Base-by-base conservation (phyloP, 2,797 vertebrate genomes). In the Oryzias dopingdopingensis region DNA sequence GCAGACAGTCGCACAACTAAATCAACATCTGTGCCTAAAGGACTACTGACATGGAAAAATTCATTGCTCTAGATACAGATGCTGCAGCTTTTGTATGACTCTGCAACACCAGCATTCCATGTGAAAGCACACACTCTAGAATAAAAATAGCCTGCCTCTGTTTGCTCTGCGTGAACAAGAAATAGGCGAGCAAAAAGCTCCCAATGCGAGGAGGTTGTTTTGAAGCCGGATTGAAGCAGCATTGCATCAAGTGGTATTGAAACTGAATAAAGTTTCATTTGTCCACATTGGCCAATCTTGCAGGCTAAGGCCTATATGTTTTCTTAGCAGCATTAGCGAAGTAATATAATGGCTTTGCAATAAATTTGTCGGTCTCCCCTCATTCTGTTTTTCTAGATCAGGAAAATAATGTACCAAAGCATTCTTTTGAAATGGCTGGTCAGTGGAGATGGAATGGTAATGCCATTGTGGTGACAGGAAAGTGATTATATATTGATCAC, bases 401-500 rank as follows among this genome's bases (percentile, higher is more conserved):
- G 62, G 80, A 70, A 67, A 42, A 75, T 70, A 59, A 62, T 20
- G 47, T 70, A 74, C 78, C 78, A 70, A 77, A 56, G 24, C 26
- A 52, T 64, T 63, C 75, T 57, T 73, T 68, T 73, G 58, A 85
- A 81, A 79, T 81, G 86, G 76, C 83, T 72, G 77, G 61, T 80
- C 59, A 50, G 63, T 49, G 47, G 53, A 45, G 54, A 72, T 60
- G 66, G 67, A 71, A 76, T 70, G 82, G 83, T 61, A 74, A 62
- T 49, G 42, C 72, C 78, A 76, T 64, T 56, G 79, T 65, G 40
- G 76, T 84, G 83, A 88, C 81, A 88, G 82, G 64, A 80, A 86
- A 86, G 81, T 88, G 83, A 87, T 88, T 88, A 85, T 84, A 80
- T 88, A 89, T 89, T 87, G 87, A 88, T 89, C 80, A 79, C 23